Evolutionary conservation across 1,140 invertebrate species (phyloP).

Genomic region (Heliothis virescens): DNA sequence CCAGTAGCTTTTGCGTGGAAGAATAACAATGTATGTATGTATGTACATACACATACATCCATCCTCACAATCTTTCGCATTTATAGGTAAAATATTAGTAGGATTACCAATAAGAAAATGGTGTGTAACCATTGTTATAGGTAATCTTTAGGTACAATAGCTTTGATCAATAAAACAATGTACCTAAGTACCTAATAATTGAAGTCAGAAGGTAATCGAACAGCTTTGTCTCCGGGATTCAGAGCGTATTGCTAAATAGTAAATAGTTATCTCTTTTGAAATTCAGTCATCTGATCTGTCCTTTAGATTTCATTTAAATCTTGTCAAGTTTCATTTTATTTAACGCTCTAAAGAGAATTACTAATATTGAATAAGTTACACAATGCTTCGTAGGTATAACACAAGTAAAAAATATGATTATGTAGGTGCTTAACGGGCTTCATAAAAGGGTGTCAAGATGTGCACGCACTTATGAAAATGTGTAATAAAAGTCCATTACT

Average conservation of each 20-base stretch:
- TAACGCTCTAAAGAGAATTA: not conserved
- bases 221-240: conserved; percentile 26
- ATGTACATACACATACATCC: too few species aligned
- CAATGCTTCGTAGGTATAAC: not conserved
- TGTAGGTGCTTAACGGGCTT: conserved; percentile 18
- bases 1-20: too few species aligned
- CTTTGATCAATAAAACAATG: conserved; percentile 24
- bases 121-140: not conserved
- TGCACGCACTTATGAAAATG: conserved; percentile 41
- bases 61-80: too few species aligned
- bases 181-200: too few species aligned
- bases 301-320: conserved; percentile 8
- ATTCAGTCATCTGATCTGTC: conserved; percentile 31
- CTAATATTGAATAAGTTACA: not conserved
- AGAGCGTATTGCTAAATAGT: conserved; percentile 26
- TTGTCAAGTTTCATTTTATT: conserved; percentile 20
- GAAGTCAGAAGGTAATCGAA: conserved; percentile 36
- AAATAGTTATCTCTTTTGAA: conserved; percentile 33
- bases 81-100: too few species aligned
- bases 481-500: conserved; percentile 38
- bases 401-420: not conserved
- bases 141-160: not conserved
- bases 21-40: too few species aligned
- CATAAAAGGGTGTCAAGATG: conserved; percentile 37
- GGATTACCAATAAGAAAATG: not conserved